Evolutionary conservation across 1,140 invertebrate species (phyloP).

Genomic region (Muscidifurax raptorellus): DNA sequence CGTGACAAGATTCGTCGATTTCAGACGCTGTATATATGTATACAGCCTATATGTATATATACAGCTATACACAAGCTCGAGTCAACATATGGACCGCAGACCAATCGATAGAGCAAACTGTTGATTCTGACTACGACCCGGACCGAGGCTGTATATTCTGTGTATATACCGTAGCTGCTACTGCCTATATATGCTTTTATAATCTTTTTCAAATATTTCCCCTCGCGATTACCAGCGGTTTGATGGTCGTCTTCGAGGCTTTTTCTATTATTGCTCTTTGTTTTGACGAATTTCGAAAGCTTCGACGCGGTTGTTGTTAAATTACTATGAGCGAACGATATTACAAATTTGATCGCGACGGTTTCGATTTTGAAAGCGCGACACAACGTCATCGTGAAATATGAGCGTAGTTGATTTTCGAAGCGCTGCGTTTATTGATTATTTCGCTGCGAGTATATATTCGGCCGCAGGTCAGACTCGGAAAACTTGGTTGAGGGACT

Average conservation of each 20-base stretch:
- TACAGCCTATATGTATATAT: too few relatives aligned
- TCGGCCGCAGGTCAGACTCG: too few relatives aligned
- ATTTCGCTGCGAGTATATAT: neutral
- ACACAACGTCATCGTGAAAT: too few relatives aligned
- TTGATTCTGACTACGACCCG: constrained; percentile 69
- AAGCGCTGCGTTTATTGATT: neutral
- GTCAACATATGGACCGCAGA: constrained; percentile 57
- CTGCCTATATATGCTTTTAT: neutral
- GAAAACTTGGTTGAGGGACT: too few relatives aligned
- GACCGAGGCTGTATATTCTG: constrained; percentile 40
- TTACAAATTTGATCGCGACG: too few relatives aligned
- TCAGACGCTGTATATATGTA: neutral
- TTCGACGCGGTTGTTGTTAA: too few relatives aligned
- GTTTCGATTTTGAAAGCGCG: too few relatives aligned
- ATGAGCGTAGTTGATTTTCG: neutral
- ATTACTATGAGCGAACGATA: too few relatives aligned
- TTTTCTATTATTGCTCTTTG: neutral
- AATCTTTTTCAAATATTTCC: constrained; percentile 36
- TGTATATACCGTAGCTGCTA: neutral
- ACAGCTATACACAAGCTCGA: neutral
- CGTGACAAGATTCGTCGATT: neutral
- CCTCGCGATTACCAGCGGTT: neutral
- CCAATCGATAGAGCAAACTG: constrained; percentile 74
- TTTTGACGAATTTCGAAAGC: neutral
- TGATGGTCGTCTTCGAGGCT: neutral